phyloP scores from a whole-genome alignment of 1,140 invertebrate genomes.

The Agrilus planipennis region DNA sequence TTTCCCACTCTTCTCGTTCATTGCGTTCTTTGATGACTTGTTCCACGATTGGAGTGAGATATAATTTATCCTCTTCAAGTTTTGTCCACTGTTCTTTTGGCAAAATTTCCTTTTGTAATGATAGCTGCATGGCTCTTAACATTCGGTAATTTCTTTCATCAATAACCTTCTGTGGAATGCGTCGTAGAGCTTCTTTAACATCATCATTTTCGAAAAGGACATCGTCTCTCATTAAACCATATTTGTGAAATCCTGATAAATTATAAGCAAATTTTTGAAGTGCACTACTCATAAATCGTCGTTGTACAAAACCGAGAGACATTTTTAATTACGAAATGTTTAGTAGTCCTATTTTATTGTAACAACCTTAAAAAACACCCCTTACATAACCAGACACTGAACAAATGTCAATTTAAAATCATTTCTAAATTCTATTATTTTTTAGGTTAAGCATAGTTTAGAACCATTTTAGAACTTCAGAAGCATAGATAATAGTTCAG shows the following conservation, averaged over 20 bases:
- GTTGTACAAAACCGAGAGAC: constrained; percentile 23
- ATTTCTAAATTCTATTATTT: too few relatives aligned
- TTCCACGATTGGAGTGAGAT: constrained; percentile 60
- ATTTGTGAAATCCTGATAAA: constrained; percentile 59
- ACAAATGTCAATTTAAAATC: too few relatives aligned
- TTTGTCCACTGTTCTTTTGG: constrained; percentile 85
- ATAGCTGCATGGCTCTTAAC: constrained; percentile 63
- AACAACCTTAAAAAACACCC: too few relatives aligned
- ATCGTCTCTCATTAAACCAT: constrained; percentile 75
- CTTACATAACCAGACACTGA: too few relatives aligned
- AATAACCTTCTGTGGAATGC: constrained; percentile 54
- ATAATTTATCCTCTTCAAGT: constrained; percentile 72
- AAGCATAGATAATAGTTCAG: too few relatives aligned
- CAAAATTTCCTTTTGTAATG: constrained; percentile 57
- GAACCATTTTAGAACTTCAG: too few relatives aligned
- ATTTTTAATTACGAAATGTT: constrained; percentile 21
- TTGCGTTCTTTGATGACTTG: constrained; percentile 60
- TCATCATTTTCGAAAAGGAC: constrained; percentile 46
- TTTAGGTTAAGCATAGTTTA: too few relatives aligned
- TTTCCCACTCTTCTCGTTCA: constrained; percentile 66
- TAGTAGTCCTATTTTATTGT: too few relatives aligned
- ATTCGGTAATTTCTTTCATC: constrained; percentile 76
- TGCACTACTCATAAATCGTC: constrained; percentile 27
- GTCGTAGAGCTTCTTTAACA: constrained; percentile 66
- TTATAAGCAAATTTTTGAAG: constrained; percentile 56